Percentiles rank a stretch among this genome's conserved stretches.
These are phyloP conservation scores for Eurytoma adleriae DNA, from an alignment of 2,888 invertebrate species.

Conservation along the genomic window DNA sequence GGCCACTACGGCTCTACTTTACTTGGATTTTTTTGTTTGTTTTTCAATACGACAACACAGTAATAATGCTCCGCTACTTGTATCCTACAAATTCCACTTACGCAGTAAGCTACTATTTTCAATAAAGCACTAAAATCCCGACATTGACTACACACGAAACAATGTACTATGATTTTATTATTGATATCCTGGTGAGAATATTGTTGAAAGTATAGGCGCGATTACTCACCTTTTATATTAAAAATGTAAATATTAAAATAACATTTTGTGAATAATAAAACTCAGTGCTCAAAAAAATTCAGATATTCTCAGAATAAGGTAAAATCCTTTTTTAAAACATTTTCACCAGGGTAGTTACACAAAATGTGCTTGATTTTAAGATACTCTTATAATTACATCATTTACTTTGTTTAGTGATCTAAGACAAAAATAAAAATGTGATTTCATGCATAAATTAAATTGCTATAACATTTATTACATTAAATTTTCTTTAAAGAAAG, in stretches of 20 bases:
- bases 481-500: slow-evolving; percentile 3
- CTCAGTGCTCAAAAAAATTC: slow-evolving; percentile 13
- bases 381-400: not conserved
- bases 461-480: slow-evolving; percentile 1
- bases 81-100: slow-evolving; percentile 8
- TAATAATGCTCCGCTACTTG: not conserved
- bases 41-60: not conserved
- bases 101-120: slow-evolving; percentile 15
- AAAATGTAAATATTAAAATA: not conserved
- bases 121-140: no score
- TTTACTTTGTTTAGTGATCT: slow-evolving; percentile 7
- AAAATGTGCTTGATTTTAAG: slow-evolving; percentile 4
- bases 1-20: not conserved
- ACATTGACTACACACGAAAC: no score
- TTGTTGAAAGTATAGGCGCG: not conserved
- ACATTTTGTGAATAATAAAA: not conserved
- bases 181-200: slow-evolving; percentile 46
- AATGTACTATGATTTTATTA: not conserved
- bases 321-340: slow-evolving; percentile 26
- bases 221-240: not conserved
- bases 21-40: slow-evolving; percentile 1
- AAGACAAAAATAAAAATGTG: slow-evolving; percentile 24
- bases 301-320: not conserved
- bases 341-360: slow-evolving; percentile 47
- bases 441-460: slow-evolving; percentile 32